Percentiles rank a stretch among this genome's conserved stretches.
Conservation (phyloP, 2,113 vertebrate genomes). For the Eclectus roratus region DNA sequence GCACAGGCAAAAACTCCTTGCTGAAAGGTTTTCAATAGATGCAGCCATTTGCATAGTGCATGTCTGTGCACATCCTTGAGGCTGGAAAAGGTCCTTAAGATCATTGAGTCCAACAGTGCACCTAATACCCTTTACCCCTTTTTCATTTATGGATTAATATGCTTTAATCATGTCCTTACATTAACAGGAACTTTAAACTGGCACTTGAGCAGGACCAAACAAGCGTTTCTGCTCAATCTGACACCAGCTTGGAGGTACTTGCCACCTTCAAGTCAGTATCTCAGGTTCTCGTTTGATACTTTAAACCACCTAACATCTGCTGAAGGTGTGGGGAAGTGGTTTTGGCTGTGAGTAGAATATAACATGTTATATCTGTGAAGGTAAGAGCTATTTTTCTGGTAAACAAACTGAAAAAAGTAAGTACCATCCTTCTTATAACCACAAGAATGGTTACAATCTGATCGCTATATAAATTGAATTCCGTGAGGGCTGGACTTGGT, state of each 20-base stretch:
- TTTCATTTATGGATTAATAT: not conserved
- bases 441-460: not conserved
- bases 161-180: not conserved
- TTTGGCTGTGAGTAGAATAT: not conserved
- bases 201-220: not conserved
- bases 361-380: not conserved
- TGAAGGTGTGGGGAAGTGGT: not conserved
- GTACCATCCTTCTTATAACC: not conserved
- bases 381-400: not conserved
- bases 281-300: not conserved
- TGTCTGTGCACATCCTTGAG: not conserved
- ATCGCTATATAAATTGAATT: fast-evolving
- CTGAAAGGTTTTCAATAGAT: not conserved
- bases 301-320: not conserved
- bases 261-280: not conserved
- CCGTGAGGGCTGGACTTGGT: not conserved
- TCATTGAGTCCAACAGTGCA: not conserved
- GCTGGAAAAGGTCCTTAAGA: not conserved
- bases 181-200: not conserved
- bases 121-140: not conserved
- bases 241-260: not conserved
- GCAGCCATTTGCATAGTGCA: not conserved
- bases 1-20: not conserved
- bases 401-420: not conserved
- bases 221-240: not conserved